Base-by-base conservation (phyloP, 2,797 vertebrate species). In the Gobionotothen gibberifrons region DNA sequence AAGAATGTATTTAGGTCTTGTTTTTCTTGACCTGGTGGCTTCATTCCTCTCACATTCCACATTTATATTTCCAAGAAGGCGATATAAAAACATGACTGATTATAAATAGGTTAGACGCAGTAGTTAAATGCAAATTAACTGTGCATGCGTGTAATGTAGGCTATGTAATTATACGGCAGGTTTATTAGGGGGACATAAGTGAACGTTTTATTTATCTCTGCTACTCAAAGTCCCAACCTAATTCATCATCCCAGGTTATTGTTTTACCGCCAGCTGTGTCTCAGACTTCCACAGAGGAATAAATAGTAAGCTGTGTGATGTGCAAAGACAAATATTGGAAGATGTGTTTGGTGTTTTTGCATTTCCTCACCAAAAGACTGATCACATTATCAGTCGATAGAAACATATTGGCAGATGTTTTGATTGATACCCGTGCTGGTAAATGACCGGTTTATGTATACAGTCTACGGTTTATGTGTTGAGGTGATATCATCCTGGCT, bases 1-100 rank as follows among this genome's bases (percentile, higher is more conserved):
- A 71, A 82, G 36, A 60, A 74, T 82, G 62, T 61, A 81, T 84
- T 52, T 61, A 52, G 73, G 81, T 60, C 78, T 90, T 91, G 82
- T 91, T 91, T 93, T 91, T 90, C 79, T 81, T 88, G 81, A 90
- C 76, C 72, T 77, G 78, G 60, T 89, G 85, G 79, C 86, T 90
- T 85, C 42, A 81, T 82, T 80, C 17, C 19, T 62, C 16, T 72
- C 8, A 36, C 55, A 82, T 70, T 22, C 13, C 46, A 39, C 39
- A 15, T 62, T 16, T 32, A 3, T 29, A 17, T 57, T 17, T n/a
- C 5, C 15, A 39, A 5, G 2, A 42, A 26, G 4, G 2, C 2
- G 1, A 9, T 8, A 39, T 12, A 16, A 21, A 13, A 42, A 13
- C 15, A 9, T 39, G 56, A 21, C 0, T 39, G 1, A 51, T 53